These are phyloP conservation scores for Ferdinandea cuprea DNA, from an alignment of 2,888 invertebrate species.

Conservation along the genomic window DNA sequence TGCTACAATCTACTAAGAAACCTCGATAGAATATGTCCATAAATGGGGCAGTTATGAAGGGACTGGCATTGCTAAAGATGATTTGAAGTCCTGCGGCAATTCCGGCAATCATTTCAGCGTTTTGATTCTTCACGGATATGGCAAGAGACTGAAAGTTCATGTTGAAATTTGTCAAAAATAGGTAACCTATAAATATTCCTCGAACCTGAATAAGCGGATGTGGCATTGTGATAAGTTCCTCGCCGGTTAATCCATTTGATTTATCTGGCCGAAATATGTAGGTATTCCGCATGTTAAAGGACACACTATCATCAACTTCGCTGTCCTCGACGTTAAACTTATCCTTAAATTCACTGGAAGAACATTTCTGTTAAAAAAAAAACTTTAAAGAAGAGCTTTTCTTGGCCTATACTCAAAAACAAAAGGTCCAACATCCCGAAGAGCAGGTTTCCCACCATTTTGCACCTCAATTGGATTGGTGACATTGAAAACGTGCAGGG, in stretches of 20 bases:
- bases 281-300: slow-evolving; percentile 87
- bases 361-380: not conserved
- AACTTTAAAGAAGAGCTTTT: not conserved
- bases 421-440: slow-evolving; percentile 91
- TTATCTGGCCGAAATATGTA: slow-evolving; percentile 87
- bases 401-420: slow-evolving; percentile 89
- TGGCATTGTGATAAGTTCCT: slow-evolving; percentile 88
- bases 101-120: slow-evolving; percentile 84
- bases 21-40: slow-evolving; percentile 90
- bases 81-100: slow-evolving; percentile 87
- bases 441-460: slow-evolving; percentile 87
- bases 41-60: slow-evolving; percentile 85
- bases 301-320: slow-evolving; percentile 88
- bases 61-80: slow-evolving; percentile 86
- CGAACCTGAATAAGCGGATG: slow-evolving; percentile 89
- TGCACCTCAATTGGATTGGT: slow-evolving; percentile 89
- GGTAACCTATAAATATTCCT: not conserved
- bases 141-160: slow-evolving; percentile 76
- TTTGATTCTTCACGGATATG: slow-evolving; percentile 85
- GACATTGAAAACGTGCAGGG: slow-evolving; percentile 90
- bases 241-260: slow-evolving; percentile 87
- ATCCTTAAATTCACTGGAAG: slow-evolving; percentile 89
- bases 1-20: slow-evolving; percentile 87
- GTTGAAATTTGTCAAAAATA: not conserved
- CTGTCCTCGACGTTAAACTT: slow-evolving; percentile 89